phyloP scores from a whole-genome alignment of 2,797 vertebrate genomes.

The Malurus leucopterus region DNA sequence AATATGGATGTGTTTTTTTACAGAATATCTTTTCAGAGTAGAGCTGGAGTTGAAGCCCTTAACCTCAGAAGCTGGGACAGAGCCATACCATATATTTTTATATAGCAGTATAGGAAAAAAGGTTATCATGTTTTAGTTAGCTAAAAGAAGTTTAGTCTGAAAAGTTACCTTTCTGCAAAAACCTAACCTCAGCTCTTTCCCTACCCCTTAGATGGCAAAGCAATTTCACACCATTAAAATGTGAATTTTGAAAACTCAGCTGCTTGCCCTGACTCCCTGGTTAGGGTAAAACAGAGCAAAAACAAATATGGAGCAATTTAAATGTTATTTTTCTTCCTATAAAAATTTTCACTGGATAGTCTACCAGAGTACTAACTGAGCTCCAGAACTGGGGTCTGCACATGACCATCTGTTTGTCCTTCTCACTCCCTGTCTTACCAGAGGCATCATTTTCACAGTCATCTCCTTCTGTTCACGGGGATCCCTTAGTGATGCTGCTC shows the following conservation, averaged over 20 bases:
- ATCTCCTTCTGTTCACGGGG: not conserved
- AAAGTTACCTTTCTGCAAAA: slow-evolving; percentile 23
- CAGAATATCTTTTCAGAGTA: slow-evolving; percentile 10
- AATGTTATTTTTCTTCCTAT: not conserved
- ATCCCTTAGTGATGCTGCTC: not conserved
- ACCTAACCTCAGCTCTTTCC: not conserved
- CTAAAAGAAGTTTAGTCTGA: not conserved
- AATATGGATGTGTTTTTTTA: not conserved
- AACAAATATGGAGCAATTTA: not conserved
- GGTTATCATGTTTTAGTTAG: slow-evolving; percentile 24
- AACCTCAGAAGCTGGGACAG: not conserved
- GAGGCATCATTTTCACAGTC: not conserved
- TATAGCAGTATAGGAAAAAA: not conserved
- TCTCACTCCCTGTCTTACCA: not conserved
- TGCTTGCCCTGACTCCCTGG: not conserved
- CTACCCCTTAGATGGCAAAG: not conserved
- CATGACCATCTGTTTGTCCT: not conserved
- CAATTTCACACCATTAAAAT: not conserved
- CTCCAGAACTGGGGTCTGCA: not conserved
- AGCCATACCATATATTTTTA: slow-evolving; percentile 6
- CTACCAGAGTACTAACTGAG: not conserved
- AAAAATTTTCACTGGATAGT: not conserved
- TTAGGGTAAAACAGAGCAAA: not conserved
- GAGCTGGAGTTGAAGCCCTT: not conserved
- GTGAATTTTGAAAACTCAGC: slow-evolving; percentile 11